Percentiles rank a stretch among this genome's conserved stretches.
phyloP scores from a whole-genome alignment of 2,797 vertebrate species.

The Babyrousa celebensis region DNA sequence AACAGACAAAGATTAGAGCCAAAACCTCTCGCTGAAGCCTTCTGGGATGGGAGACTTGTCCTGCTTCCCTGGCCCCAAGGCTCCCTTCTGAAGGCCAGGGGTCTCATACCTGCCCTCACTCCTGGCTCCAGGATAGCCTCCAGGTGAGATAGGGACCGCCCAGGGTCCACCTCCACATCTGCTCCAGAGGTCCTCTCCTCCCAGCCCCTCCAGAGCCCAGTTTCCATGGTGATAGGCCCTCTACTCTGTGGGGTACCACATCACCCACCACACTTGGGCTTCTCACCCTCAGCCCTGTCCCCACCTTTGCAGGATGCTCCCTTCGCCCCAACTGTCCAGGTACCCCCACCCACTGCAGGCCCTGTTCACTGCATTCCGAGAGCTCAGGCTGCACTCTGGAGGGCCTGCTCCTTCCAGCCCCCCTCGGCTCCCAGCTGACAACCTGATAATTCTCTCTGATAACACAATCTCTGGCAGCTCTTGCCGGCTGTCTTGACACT shows the following conservation, averaged over 20 bases:
- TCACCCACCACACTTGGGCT: not conserved
- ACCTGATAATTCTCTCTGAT: conserved; percentile 83
- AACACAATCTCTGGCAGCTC: conserved; percentile 80
- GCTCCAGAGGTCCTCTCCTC: not conserved
- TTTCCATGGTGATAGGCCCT: not conserved
- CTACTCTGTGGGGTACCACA: not conserved
- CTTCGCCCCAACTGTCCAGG: not conserved
- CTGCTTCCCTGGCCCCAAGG: not conserved
- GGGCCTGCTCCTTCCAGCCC: conserved; percentile 80
- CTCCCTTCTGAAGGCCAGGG: not conserved
- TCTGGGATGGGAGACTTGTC: not conserved
- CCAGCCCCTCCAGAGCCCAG: not conserved
- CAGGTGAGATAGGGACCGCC: too few relatives aligned
- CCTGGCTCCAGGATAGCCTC: not conserved
- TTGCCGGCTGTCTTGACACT: conserved; percentile 46
- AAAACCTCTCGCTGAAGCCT: not conserved
- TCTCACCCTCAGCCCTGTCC: accelerated
- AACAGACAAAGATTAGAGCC: not conserved
- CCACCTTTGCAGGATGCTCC: accelerated
- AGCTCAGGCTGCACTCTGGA: conserved; percentile 65
- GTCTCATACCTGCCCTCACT: not conserved
- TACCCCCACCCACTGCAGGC: not conserved
- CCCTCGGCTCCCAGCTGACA: conserved; percentile 84
- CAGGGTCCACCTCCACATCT: not conserved
- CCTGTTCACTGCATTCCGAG: conserved; percentile 74